Base-by-base conservation (phyloP, 2,797 vertebrate genomes). In the Luscinia luscinia region DNA sequence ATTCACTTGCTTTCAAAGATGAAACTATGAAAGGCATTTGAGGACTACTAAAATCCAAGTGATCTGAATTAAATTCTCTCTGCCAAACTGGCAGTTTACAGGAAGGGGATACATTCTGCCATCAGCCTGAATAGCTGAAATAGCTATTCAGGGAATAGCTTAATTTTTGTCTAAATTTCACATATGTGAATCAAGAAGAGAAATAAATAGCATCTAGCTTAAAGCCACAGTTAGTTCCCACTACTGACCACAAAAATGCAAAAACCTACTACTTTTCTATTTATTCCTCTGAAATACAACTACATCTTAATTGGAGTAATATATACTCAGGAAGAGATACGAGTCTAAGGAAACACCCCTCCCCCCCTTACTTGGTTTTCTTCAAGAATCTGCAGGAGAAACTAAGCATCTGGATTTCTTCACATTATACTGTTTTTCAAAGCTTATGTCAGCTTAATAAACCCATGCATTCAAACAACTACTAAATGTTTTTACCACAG, bases 1-100 rank as follows among this genome's bases (percentile, higher is more conserved):
- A 93, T 68, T 87, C 70, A 87, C n/a, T 21, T 9, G 38, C 18
- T 87, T 87, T 89, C 78, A 77, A 89, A 91, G 68, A 85, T 11
- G 3, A 22, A 91, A 87, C 34, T 70, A 67, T 48, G 32, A 87
- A 82, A 91, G 68, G 74, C 38, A 68, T 64, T 51, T 77, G 20
- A 92, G 32, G 41, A 84, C 52, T 52, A 72, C n/a, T 41, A 89
- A 68, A 84, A 80, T 80, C 36, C n/a, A 80, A 85, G 46, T 13
- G 17, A 85, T 68, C 49, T 70, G 32, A 93, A 92, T 51, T 81
- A 81, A 88, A 75, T 77, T 80, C 21, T 84, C 28, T 74, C 38
- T 70, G 41, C 54, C 63, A 67, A 87, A 82, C 3, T 22, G 40
- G 40, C 36, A 77, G 15, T 74, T 85, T 77, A 85, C 22, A 70